Evolutionary conservation across 2,888 invertebrate genomes (phyloP), one percentile per base, ranked within the genome.

Genomic region (Scaeva pyrastri): DNA sequence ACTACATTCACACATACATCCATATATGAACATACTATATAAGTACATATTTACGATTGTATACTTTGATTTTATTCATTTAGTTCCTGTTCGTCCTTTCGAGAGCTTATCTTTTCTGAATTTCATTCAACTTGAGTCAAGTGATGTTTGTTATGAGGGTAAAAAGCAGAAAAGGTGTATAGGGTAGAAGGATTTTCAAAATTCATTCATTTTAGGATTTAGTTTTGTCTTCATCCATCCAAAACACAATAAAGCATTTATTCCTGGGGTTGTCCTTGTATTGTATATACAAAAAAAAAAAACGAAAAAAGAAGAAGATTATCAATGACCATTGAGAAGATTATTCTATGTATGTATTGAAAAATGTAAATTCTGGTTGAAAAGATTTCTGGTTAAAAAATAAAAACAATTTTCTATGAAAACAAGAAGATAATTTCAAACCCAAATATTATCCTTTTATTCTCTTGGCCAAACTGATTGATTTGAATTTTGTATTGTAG

Each of bases 271-370:
- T 58, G 58, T 21, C 31, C 11, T 62, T 62, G 21, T 62, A n/a
- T 62, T 43, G 1, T 31, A 10, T 31, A 39, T 39, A 12, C 12
- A 39, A 39, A 39, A 7, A 10, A 43, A n/a, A 60, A 14, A 45
- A n/a, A n/a, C n/a, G n/a, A n/a, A 19, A 19, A 6, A 39, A 43
- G 58, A 19, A 64, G 58, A 58, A 66, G 84, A 84, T 80, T 75
- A 72, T 79, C 80, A 75, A 76, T 80, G 52, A 56, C 56, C 79
- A 75, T 84, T 75, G 79, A 79, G 71, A 64, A 79, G 71, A 64
- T 56, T 71, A 45, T 58, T 56, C 64, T 56, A 41, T 71, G 50
- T 56, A 41, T 71, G 50, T 43, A 81, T 64, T 50, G 55, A 48
- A 58, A 41, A 70, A 41, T 39, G 12, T 36, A 48, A 66, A 66